phyloP scores from a whole-genome alignment of 2,113 vertebrate genomes.

The Urocynchramus pylzowi region DNA sequence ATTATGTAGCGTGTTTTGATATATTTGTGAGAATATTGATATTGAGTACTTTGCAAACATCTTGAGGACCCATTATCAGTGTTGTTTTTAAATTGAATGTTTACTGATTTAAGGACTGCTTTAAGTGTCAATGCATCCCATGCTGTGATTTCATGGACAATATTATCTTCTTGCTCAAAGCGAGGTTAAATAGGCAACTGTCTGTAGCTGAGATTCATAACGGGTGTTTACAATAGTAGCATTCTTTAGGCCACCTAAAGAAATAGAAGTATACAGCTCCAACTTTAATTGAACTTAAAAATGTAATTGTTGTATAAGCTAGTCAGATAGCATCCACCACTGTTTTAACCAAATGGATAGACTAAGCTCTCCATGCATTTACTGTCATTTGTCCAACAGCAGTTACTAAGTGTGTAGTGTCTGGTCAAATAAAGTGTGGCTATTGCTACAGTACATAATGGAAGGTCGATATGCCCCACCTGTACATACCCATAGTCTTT shows the following conservation, averaged over 20 bases:
- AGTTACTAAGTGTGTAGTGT: not conserved
- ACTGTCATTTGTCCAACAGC: not conserved
- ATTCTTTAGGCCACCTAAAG: not conserved
- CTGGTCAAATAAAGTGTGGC: not conserved
- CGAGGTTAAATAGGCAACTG: not conserved
- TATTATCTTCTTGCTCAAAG: not conserved
- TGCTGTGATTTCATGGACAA: not conserved
- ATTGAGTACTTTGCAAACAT: not conserved
- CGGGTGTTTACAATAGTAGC: not conserved
- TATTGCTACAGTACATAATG: not conserved
- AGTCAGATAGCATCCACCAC: not conserved
- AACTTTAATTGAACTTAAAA: not conserved
- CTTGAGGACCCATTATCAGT: not conserved
- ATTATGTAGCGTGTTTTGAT: not conserved
- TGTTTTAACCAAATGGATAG: not conserved
- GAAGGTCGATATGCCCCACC: not conserved
- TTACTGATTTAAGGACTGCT: not conserved
- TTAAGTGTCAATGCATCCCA: not conserved
- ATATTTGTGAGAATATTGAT: not conserved
- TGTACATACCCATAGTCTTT: not conserved
- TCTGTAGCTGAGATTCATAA: not conserved
- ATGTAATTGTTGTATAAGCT: not conserved
- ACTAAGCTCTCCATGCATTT: not conserved
- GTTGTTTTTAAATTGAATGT: not conserved
- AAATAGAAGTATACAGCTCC: not conserved